Conservation (phyloP, 2,888 invertebrate genomes). For the Chrysomela aeneicollis region DNA sequence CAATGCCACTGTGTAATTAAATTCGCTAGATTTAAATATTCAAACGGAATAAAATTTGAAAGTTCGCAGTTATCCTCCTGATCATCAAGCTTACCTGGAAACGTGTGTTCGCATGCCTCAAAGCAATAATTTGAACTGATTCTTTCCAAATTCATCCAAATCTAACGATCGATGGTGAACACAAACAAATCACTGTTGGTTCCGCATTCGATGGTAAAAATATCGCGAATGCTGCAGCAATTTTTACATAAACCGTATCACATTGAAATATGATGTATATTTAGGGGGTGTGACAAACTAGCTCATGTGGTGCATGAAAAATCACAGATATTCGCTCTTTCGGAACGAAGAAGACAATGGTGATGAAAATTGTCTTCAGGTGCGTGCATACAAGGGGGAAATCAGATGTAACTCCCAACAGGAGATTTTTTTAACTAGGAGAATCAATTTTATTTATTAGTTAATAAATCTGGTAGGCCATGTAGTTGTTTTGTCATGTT, state of each 20-base stretch:
- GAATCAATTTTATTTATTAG: too few relatives aligned
- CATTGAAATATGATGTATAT: conserved; percentile 17
- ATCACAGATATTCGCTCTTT: conserved; percentile 40
- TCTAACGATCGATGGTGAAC: background rate
- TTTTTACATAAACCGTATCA: conserved; percentile 30
- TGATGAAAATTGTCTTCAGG: too few relatives aligned
- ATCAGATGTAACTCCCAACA: too few relatives aligned
- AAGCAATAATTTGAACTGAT: background rate
- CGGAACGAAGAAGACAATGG: conserved; percentile 32
- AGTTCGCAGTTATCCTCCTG: too few relatives aligned
- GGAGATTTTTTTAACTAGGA: too few relatives aligned
- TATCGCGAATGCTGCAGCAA: background rate
- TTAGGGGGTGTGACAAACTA: conserved; percentile 29
- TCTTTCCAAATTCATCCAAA: background rate
- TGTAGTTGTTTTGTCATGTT: too few relatives aligned
- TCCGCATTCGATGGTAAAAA: background rate
- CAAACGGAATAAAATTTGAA: too few relatives aligned
- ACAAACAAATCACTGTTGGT: background rate
- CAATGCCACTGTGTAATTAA: too few relatives aligned
- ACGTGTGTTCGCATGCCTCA: background rate
- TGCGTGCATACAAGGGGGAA: too few relatives aligned
- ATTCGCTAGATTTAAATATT: too few relatives aligned
- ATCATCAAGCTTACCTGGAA: background rate
- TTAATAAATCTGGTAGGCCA: too few relatives aligned
- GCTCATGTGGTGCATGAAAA: conserved; percentile 50